Evolutionary conservation across 2,888 invertebrate species (phyloP).

Genomic region (Chromoteleia sp.): DNA sequence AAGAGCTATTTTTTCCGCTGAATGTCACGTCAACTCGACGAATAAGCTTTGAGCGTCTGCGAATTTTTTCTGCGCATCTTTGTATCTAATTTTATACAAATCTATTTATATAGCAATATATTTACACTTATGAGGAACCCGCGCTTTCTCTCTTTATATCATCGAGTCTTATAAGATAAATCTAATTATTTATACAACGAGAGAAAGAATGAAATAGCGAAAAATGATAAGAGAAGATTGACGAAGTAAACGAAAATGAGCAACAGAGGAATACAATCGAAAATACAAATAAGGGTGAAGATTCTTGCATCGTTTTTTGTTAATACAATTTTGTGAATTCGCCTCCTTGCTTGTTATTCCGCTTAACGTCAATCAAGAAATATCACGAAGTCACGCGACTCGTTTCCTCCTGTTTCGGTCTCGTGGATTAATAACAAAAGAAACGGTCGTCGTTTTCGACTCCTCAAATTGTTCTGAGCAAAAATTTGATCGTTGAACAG

Average conservation of each 20-base stretch:
- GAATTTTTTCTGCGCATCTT: background rate
- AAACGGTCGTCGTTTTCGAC: conserved; percentile 23
- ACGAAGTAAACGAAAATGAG: background rate
- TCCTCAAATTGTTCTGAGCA: conserved; percentile 32
- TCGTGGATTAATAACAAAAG: conserved; percentile 24
- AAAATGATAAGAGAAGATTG: background rate
- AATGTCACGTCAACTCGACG: too few species aligned
- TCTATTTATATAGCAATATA: background rate
- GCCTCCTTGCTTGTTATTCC: conserved; percentile 13
- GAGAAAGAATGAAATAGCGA: conserved; percentile 39
- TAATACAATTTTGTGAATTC: background rate
- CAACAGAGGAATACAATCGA: background rate
- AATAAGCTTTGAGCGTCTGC: background rate
- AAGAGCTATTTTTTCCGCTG: too few species aligned
- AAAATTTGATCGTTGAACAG: conserved; percentile 34
- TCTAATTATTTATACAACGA: conserved; percentile 47
- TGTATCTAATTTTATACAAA: conserved; percentile 20
- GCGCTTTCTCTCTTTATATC: conserved; percentile 20
- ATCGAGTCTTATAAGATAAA: conserved; percentile 8
- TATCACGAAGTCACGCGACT: conserved; percentile 15
- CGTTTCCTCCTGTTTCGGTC: conserved; percentile 34
- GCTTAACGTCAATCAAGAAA: conserved; percentile 3
- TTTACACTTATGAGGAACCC: conserved; percentile 32
- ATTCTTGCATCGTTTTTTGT: conserved; percentile 18
- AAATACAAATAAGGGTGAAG: background rate